Conservation (phyloP, 30 jellyfish, hydroid and myxozoan genomes). For the Rhopilema esculentum region DNA sequence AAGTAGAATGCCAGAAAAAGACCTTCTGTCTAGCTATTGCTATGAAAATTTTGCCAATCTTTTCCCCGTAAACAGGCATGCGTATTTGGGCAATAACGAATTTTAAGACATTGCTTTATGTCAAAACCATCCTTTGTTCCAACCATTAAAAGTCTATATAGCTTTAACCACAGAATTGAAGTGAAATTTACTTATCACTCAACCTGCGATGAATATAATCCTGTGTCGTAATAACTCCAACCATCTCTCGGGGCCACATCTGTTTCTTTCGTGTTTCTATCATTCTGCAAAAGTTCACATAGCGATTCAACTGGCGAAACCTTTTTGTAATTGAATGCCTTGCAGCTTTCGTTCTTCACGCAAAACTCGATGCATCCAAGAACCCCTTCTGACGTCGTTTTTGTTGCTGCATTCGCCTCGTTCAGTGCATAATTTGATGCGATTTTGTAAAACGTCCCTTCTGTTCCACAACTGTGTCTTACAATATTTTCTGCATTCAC, state of each 20-base stretch:
- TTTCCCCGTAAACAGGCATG: too few relatives aligned
- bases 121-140: too few relatives aligned
- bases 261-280: slow-evolving; percentile 19
- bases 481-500: slow-evolving; percentile 26
- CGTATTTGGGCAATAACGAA: too few relatives aligned
- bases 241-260: slow-evolving; percentile 28
- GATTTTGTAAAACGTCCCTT: slow-evolving; percentile 24
- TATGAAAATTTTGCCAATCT: too few relatives aligned
- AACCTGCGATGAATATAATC: slow-evolving; percentile 21
- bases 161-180: too few relatives aligned
- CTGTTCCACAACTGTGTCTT: slow-evolving; percentile 25
- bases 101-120: too few relatives aligned
- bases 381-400: background rate
- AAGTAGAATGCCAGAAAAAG: too few relatives aligned
- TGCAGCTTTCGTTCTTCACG: background rate
- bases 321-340: slow-evolving; percentile 35
- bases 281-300: slow-evolving; percentile 27
- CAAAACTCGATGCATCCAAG: slow-evolving; percentile 4
- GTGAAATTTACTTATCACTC: background rate
- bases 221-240: slow-evolving; percentile 51
- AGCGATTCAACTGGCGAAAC: background rate
- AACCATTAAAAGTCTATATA: too few relatives aligned
- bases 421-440: slow-evolving; percentile 31
- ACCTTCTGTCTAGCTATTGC: too few relatives aligned
- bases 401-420: background rate